phyloP scores from a whole-genome alignment of 2,888 invertebrate species.

The Cyclophora albipunctata region DNA sequence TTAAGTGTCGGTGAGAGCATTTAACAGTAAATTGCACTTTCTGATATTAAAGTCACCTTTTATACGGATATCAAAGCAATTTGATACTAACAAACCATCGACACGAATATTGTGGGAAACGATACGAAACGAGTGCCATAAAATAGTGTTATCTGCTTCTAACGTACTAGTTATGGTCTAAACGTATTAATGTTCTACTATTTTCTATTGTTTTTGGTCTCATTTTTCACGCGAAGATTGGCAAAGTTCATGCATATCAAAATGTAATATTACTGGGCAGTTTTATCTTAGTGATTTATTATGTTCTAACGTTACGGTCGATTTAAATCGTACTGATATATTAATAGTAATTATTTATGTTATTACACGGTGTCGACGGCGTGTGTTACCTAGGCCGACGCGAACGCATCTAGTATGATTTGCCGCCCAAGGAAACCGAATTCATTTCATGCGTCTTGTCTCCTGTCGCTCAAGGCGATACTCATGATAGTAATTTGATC shows the following conservation, averaged over 20 bases:
- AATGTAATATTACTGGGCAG: no score
- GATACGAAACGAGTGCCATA: constrained; percentile 24
- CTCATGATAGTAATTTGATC: constrained; percentile 44
- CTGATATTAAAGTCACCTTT: constrained; percentile 21
- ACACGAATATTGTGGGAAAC: constrained; percentile 31
- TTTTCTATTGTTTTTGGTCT: constrained; percentile 2
- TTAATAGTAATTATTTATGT: constrained; percentile 32
- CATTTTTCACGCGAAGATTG: no score
- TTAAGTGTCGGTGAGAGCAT: no score
- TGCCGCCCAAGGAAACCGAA: constrained; percentile 43
- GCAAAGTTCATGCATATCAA: no score
- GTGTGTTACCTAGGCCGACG: constrained; percentile 17
- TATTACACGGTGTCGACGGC: constrained; percentile 28
- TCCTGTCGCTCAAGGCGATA: constrained; percentile 41
- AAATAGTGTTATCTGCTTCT: constrained; percentile 21
- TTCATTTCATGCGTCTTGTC: constrained; percentile 52
- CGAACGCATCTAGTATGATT: constrained; percentile 35
- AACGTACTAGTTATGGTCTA: constrained; percentile 24
- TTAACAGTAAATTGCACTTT: constrained; percentile 7
- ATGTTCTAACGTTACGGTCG: constrained; percentile 13
- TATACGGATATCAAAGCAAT: constrained; percentile 30
- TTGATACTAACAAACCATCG: constrained; percentile 29
- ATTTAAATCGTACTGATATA: constrained; percentile 24
- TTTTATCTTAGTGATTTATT: no score
- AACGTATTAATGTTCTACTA: constrained; percentile 14